These are phyloP conservation scores for Naja naja DNA, from an alignment of 2,113 vertebrate genomes.

Conservation along the genomic window DNA sequence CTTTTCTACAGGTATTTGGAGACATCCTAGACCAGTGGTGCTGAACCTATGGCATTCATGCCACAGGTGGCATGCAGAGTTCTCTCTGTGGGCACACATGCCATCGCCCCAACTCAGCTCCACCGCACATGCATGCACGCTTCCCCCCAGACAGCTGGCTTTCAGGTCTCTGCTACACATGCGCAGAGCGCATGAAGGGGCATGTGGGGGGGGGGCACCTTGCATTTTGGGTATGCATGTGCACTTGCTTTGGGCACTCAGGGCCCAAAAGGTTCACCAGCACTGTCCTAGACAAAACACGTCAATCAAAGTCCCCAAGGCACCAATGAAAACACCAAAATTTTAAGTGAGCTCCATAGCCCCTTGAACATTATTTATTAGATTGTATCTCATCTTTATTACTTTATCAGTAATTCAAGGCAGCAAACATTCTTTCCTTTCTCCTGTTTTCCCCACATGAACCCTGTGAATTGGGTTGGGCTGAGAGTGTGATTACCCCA, in stretches of 20 bases:
- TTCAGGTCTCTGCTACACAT: no score
- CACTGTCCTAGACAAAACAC: not conserved
- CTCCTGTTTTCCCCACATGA: not conserved
- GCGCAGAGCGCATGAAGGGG: no score
- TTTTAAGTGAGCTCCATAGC: not conserved
- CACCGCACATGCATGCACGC: rapidly evolving
- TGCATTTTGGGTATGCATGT: no score
- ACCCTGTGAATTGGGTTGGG: not conserved
- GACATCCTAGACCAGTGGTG: not conserved
- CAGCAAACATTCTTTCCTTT: not conserved
- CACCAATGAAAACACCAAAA: not conserved
- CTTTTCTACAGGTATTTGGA: not conserved
- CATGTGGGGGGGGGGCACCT: no score
- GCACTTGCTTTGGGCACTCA: no score
- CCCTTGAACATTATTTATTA: not conserved
- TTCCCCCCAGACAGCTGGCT: no score
- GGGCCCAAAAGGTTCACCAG: no score
- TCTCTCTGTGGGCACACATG: no score
- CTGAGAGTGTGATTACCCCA: not conserved
- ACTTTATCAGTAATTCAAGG: not conserved
- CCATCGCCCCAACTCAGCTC: no score
- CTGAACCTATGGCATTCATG: no score
- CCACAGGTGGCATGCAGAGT: no score
- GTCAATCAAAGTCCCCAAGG: not conserved
- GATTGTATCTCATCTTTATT: not conserved